phyloP scores from a whole-genome alignment of 2,113 vertebrate genomes.

The Delphinapterus leucas region DNA sequence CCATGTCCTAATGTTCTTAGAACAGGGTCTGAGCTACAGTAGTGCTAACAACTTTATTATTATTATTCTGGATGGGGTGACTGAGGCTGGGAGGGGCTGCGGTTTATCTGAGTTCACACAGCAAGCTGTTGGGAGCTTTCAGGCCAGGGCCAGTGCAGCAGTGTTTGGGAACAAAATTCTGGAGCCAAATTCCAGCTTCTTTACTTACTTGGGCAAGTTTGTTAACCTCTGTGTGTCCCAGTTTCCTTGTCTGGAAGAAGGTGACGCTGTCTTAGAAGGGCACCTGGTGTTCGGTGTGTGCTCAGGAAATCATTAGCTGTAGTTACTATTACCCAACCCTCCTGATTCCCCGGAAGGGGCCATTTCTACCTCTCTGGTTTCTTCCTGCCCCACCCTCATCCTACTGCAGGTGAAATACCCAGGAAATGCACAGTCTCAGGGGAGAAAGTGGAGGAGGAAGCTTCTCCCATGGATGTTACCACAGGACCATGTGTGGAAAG shows the following conservation, averaged over 20 bases:
- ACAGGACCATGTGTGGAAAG: neutral
- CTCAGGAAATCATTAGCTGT: neutral
- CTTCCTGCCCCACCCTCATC: neutral
- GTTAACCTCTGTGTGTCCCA: neutral
- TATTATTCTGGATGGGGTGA: neutral
- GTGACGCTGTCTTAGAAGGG: neutral
- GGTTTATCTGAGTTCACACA: neutral
- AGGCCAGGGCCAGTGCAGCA: neutral
- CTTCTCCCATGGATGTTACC: neutral
- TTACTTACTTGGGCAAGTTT: neutral
- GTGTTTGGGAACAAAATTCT: neutral
- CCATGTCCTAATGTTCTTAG: fast-evolving
- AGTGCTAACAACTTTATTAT: fast-evolving
- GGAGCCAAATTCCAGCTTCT: neutral
- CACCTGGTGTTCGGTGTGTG: fast-evolving
- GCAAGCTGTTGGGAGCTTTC: neutral
- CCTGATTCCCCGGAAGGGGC: fast-evolving
- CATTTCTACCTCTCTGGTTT: fast-evolving
- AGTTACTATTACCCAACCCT: neutral
- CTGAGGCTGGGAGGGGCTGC: neutral
- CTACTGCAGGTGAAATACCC: neutral
- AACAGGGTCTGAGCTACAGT: neutral
- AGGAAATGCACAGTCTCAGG: neutral
- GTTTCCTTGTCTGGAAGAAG: neutral
- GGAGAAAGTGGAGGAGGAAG: neutral